Percentiles rank a stretch among this genome's conserved stretches.
Conservation (phyloP, 2,797 vertebrate genomes). For the Pangasius krempfi region DNA sequence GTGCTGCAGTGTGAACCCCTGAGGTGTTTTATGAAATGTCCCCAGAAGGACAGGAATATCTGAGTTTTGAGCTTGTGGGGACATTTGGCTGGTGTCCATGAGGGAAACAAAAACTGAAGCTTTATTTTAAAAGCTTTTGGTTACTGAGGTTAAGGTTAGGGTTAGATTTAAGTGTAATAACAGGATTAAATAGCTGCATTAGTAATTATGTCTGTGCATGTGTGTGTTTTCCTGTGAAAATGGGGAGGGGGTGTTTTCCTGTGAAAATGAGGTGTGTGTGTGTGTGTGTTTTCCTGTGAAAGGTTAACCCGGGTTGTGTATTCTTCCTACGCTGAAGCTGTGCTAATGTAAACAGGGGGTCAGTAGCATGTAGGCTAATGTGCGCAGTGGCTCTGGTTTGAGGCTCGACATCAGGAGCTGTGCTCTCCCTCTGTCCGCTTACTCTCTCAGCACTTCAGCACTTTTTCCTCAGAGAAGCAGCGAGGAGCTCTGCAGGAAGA, state of each 20-base stretch:
- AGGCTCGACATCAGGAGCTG: neutral
- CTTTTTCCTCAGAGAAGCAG: too few relatives aligned
- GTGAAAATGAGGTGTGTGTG: neutral
- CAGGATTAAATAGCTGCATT: neutral
- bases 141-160: neutral
- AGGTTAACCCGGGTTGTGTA: neutral
- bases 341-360: slow-evolving; percentile 32
- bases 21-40: neutral
- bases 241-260: neutral
- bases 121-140: neutral
- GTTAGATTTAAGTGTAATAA: neutral
- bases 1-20: neutral
- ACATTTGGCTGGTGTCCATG: neutral
- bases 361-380: slow-evolving; percentile 20
- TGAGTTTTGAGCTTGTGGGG: neutral
- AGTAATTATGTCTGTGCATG: neutral
- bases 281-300: neutral
- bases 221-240: neutral
- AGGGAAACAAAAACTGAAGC: neutral
- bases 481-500: neutral
- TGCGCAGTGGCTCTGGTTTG: neutral
- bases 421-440: neutral
- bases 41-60: neutral
- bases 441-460: too few relatives aligned
- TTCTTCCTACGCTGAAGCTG: neutral